These are phyloP conservation scores for Stegana nigrithorax DNA, from an alignment of 2,888 invertebrate genomes.

Conservation along the genomic window DNA sequence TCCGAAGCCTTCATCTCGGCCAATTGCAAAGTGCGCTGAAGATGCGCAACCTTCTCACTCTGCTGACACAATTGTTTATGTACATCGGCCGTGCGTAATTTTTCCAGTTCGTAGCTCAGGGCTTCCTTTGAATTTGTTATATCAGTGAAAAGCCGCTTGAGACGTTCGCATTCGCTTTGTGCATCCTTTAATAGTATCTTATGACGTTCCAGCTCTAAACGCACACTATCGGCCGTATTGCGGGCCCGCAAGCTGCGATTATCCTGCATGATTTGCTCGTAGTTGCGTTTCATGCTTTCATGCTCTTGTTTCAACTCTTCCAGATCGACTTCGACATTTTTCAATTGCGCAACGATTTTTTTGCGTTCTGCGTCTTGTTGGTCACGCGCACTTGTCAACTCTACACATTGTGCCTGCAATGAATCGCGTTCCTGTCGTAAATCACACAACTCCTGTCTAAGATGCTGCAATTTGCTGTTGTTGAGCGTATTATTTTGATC, in stretches of 20 bases:
- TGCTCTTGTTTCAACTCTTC: constrained; percentile 56
- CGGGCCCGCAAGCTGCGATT: constrained; percentile 47
- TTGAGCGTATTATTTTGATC: constrained; percentile 31
- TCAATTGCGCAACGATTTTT: constrained; percentile 69
- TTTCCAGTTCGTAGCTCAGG: constrained; percentile 72
- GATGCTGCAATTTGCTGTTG: constrained; percentile 27
- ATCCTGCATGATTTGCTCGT: constrained; percentile 53
- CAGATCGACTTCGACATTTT: constrained; percentile 71
- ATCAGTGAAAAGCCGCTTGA: constrained; percentile 72
- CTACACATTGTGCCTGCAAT: constrained; percentile 63
- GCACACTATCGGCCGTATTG: constrained; percentile 42
- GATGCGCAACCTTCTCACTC: constrained; percentile 71
- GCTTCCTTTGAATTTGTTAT: constrained; percentile 74
- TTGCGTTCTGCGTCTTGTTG: constrained; percentile 59
- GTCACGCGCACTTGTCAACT: constrained; percentile 43
- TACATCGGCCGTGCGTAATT: constrained; percentile 70
- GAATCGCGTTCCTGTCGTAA: constrained; percentile 65
- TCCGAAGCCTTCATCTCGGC: constrained; percentile 64
- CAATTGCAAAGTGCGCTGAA: constrained; percentile 68
- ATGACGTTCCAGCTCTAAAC: constrained; percentile 70
- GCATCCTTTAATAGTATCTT: constrained; percentile 71
- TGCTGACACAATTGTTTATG: constrained; percentile 70
- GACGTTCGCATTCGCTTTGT: constrained; percentile 71
- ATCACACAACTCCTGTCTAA: constrained; percentile 49
- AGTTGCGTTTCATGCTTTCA: constrained; percentile 51